Percentiles rank a stretch among this genome's conserved stretches.
These are phyloP conservation scores for Bombycilla garrulus DNA, from an alignment of 2,113 vertebrate species.

Conservation along the genomic window DNA sequence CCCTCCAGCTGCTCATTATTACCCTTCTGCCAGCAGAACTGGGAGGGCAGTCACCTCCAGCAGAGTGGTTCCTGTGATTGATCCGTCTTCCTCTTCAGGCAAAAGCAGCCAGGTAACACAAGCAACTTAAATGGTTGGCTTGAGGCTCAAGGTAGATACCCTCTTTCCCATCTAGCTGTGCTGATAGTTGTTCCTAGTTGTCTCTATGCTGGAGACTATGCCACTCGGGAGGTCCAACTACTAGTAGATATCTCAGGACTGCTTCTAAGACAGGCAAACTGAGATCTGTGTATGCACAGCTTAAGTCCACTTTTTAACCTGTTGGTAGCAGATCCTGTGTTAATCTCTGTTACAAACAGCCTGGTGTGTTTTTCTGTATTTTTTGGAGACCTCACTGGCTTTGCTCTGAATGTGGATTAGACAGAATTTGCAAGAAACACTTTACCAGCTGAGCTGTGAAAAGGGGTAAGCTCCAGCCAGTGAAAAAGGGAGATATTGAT, in stretches of 20 bases:
- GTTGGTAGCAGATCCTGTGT: background rate
- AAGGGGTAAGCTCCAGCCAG: background rate
- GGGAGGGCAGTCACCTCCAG: background rate
- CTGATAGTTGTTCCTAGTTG: background rate
- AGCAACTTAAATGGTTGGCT: background rate
- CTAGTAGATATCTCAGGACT: background rate
- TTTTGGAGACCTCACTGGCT: background rate
- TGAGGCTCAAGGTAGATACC: background rate
- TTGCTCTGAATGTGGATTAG: background rate
- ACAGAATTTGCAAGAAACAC: background rate
- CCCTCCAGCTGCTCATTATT: slow-evolving; percentile 15
- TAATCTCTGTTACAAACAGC: background rate
- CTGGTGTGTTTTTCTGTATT: background rate
- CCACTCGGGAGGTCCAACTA: background rate
- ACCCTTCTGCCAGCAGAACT: background rate
- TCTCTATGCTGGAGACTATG: background rate
- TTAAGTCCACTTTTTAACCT: background rate
- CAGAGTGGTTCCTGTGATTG: background rate
- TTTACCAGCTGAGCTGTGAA: background rate
- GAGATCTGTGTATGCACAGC: background rate
- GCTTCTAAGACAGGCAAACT: background rate
- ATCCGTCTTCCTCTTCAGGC: background rate
- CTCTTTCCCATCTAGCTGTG: background rate
- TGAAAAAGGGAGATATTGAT: background rate
- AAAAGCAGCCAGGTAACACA: slow-evolving; percentile 4